Base-by-base conservation (phyloP, 2,113 vertebrate species). In the Tretioscincus oriximinensis region DNA sequence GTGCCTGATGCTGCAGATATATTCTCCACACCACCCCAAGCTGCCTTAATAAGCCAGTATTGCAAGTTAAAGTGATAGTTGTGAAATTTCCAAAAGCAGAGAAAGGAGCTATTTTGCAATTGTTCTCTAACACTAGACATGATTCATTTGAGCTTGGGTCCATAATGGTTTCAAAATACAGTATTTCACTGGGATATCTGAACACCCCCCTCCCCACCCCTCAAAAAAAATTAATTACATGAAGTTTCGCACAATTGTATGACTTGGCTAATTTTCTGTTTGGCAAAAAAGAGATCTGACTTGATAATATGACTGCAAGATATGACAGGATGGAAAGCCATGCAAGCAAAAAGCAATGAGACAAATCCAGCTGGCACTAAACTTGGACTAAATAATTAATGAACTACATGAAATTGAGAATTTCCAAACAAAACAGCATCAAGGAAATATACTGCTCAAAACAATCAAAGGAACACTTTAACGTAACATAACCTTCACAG, bases 71-170 rank as follows among this genome's bases (percentile, higher is more conserved):
- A 82, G 26, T 51, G 77, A 51, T 4, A 7, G 72, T 93, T 92
- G 87, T 90, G 91, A 93, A 92, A 93, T 87, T 90, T 88, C 86
- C 87, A 90, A 88, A 81, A 72, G 73, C 54, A 0, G 86, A 84
- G 35, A 85, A 78, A 47, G 47, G 49, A 2, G 76, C 7, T 28
- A 54, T 93, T 88, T 93, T 90, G 90, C 90, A 93, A 93, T 69
- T 84, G 58, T 72, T 74, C 49, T 49, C 79, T 79, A 79, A 74
- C 63, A 69, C 47, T 87, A 81, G 89, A 84, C 64, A 35, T 41
- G 77, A 84, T 89, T 89, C 21, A 9, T 85, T 92, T 84, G 69
- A 76, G 76, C 4, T 61, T 80, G 74, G 45, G 76, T 78, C 84
- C 69, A 64, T 73, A 78, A 64, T 73, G 80, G 76, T 81, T 90